Conservation (phyloP, 2,797 vertebrate species). For the Heterohyrax brucei region DNA sequence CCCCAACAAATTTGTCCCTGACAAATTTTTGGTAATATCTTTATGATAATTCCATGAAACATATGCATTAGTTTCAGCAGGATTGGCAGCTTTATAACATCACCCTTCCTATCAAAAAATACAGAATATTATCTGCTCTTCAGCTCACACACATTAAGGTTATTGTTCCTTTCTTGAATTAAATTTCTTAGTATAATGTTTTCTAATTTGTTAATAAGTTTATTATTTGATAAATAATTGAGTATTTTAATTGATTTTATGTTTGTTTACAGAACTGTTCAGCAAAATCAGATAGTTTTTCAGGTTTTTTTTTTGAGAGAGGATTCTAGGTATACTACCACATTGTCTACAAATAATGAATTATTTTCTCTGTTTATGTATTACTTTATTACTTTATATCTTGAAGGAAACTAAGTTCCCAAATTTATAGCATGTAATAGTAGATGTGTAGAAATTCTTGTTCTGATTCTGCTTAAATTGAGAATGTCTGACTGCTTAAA, state of each 20-base stretch:
- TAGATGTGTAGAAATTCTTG: slow-evolving; percentile 14
- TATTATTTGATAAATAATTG: too few relatives aligned
- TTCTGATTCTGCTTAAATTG: slow-evolving; percentile 39
- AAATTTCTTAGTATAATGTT: slow-evolving; percentile 10
- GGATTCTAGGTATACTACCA: neutral
- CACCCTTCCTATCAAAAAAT: slow-evolving; percentile 25
- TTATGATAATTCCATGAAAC: slow-evolving; percentile 41
- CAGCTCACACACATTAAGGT: neutral
- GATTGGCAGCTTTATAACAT: neutral
- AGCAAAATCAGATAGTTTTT: slow-evolving; percentile 40
- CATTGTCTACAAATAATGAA: slow-evolving; percentile 46
- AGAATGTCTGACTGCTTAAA: slow-evolving; percentile 29
- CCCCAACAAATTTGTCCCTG: neutral
- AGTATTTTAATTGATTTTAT: slow-evolving; percentile 32
- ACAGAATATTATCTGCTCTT: neutral
- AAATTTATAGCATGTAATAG: slow-evolving; percentile 47
- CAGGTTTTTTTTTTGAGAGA: neutral
- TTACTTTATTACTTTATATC: slow-evolving; percentile 55
- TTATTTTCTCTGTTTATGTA: neutral
- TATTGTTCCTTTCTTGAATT: slow-evolving; percentile 13
- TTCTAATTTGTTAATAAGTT: slow-evolving; percentile 11
- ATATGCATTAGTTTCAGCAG: slow-evolving; percentile 39
- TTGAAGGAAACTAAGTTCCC: slow-evolving; percentile 62
- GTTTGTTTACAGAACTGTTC: neutral
- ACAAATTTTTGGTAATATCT: neutral